Conservation (phyloP, 2,113 vertebrate genomes). For the Clupea harengus region DNA sequence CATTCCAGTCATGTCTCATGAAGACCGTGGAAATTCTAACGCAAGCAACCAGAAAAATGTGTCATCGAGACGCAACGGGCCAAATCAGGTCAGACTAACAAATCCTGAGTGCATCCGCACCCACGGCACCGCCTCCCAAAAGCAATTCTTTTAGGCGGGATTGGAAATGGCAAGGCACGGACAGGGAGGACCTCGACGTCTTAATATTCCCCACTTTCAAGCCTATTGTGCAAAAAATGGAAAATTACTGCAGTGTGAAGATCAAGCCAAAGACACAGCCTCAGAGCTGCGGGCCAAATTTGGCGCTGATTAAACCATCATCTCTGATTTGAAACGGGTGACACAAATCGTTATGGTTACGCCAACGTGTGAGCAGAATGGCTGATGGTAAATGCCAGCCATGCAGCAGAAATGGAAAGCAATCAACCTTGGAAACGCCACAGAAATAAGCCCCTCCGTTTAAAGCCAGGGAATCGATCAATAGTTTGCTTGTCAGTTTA, state of each 20-base stretch:
- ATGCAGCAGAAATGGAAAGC: slow-evolving; percentile 51
- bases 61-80: slow-evolving; percentile 36
- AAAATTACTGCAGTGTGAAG: slow-evolving; percentile 69
- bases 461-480: slow-evolving; percentile 32
- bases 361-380: slow-evolving; percentile 39
- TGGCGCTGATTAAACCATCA: slow-evolving; percentile 78
- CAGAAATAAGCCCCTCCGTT: slow-evolving; percentile 36
- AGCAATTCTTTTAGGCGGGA: slow-evolving; percentile 44
- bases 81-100: slow-evolving; percentile 43
- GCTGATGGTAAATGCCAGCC: slow-evolving; percentile 44
- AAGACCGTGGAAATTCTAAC: slow-evolving; percentile 48
- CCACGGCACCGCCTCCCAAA: slow-evolving; percentile 37
- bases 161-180: slow-evolving; percentile 50
- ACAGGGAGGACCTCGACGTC: slow-evolving; percentile 56
- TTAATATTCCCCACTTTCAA: slow-evolving; percentile 64
- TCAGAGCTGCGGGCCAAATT: slow-evolving; percentile 64
- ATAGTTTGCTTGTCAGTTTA: slow-evolving; percentile 30
- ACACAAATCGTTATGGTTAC: slow-evolving; percentile 67
- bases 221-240: slow-evolving; percentile 67
- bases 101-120: slow-evolving; percentile 6
- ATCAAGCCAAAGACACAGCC: slow-evolving; percentile 70
- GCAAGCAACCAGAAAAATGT: slow-evolving; percentile 41
- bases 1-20: slow-evolving; percentile 32
- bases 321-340: slow-evolving; percentile 70
- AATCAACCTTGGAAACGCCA: slow-evolving; percentile 34